These are phyloP conservation scores for Microcebus lehilahytsara DNA, from an alignment of 2,113 vertebrate genomes.

Conservation along the genomic window DNA sequence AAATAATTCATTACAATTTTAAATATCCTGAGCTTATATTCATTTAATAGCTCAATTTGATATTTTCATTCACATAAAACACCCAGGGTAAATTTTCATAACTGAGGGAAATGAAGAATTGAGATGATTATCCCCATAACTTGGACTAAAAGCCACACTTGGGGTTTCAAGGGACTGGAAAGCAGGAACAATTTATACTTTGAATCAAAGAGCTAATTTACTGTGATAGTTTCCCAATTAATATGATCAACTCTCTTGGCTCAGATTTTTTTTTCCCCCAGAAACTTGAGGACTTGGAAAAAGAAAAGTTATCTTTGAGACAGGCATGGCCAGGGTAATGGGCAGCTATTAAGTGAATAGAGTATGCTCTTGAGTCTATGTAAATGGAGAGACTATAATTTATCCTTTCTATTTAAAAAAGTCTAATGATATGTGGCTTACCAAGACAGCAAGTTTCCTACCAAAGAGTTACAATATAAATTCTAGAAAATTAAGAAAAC, in stretches of 20 bases:
- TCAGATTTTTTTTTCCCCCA: conserved; percentile 4
- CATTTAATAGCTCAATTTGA: conserved; percentile 55
- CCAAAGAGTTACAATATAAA: not conserved
- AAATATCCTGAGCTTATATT: conserved; percentile 42
- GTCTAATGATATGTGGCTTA: not conserved
- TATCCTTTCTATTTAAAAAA: not conserved
- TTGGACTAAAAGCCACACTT: conserved; percentile 5
- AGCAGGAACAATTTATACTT: not conserved
- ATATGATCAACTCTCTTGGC: not conserved
- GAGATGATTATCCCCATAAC: conserved; percentile 11
- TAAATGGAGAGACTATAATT: not conserved
- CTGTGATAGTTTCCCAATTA: not conserved
- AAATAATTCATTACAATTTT: conserved; percentile 61
- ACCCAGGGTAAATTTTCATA: conserved; percentile 34
- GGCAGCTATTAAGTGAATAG: not conserved
- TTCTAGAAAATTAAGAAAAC: not conserved
- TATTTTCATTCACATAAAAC: conserved; percentile 9
- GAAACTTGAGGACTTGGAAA: not conserved
- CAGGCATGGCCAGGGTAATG: accelerated
- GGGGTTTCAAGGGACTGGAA: not conserved
- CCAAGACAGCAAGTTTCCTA: not conserved
- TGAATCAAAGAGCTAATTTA: conserved; percentile 36
- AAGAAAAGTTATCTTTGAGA: not conserved
- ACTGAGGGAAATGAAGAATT: conserved; percentile 16
- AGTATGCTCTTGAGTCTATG: not conserved